Evolutionary conservation across 2,797 vertebrate species (phyloP), one percentile per base, ranked within the genome.

Genomic region (Acrossocheilus wenchowensis): DNA sequence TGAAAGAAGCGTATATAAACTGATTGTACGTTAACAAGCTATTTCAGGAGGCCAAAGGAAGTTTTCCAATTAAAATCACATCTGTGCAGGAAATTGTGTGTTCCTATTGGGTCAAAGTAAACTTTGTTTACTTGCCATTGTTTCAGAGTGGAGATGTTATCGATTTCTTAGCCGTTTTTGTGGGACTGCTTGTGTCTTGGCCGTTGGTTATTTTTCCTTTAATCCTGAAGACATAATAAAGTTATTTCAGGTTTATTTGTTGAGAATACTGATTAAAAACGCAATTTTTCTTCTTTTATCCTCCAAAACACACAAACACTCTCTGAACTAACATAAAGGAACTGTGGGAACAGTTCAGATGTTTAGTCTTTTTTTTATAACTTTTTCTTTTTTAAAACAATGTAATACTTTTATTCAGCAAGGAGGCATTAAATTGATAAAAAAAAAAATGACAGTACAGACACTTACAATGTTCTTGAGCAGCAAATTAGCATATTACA

Each of bases 41-140:
- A 68, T 78, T 71, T 60, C 9, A 72, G n/a, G 52, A 72, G 62
- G 26, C 39, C 80, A 72, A 86, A 92, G 87, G 80, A 90, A 81
- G 82, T 71, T 87, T 17, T 57, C 30, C 89, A 91, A 90, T 92
- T 54, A n/a, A 39, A 90, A 34, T 78, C 69, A 78, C 92, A 94
- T 88, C 89, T 92, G 91, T 89, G 82, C 85, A 92, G 91, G 91
- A 93, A 91, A 39, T 41, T 4, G 80, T 86, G 73, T 88, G 81
- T 83, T 30, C 66, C 2, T 36, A 26, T 9, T 57, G 81, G 78
- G 60, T 87, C 83, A 84, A 69, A 89, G 81, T 75, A 12, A 15
- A 26, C 17, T 23, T 60, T 84, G 57, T 19, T 68, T 30, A n/a
- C 50, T 11, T 72, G 57, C 72, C 81, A 78, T 82, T 82, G 81